Evolutionary conservation across 1,140 invertebrate species (phyloP).

Genomic region (Caenorhabditis elegans): WBcel235 BX284602.5:7279501-7280000

Average conservation of each 20-base stretch:
- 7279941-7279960: background rate
- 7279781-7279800: too few species aligned
- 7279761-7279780: too few species aligned
- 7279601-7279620: background rate
- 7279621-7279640: background rate
- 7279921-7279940: background rate
- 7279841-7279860: background rate
- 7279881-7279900: background rate
- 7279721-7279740: too few species aligned
- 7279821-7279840: too few species aligned
- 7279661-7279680: background rate
- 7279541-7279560: background rate
- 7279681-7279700: too few species aligned
- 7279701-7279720: too few species aligned
- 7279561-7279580: background rate
- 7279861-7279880: background rate
- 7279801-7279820: background rate
- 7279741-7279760: too few species aligned
- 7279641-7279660: background rate
- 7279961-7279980: background rate
- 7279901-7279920: constrained; percentile 10
- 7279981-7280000: background rate
- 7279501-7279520: background rate
- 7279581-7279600: background rate
- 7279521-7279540: background rate